These are phyloP conservation scores for Sitta europaea DNA, from an alignment of 2,113 vertebrate genomes.

Conservation along the genomic window DNA sequence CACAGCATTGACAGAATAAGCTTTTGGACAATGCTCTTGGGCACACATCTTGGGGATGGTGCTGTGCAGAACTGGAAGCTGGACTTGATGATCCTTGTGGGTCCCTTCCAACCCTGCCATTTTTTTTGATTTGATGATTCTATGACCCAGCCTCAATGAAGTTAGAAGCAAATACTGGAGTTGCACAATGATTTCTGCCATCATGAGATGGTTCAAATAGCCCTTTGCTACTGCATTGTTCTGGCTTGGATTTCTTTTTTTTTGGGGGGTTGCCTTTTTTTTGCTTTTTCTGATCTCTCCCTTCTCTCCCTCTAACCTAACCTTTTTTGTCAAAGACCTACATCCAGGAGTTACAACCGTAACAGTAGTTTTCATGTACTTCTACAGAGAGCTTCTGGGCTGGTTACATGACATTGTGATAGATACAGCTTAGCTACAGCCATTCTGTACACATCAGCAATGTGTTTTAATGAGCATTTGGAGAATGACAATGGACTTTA, in stretches of 20 bases:
- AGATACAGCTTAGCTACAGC: background rate
- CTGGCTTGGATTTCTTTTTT: background rate
- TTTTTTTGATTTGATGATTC: background rate
- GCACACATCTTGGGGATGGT: background rate
- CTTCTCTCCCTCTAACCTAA: background rate
- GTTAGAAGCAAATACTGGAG: background rate
- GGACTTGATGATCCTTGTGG: background rate
- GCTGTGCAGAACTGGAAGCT: rapidly evolving
- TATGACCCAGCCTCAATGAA: background rate
- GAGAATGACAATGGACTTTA: background rate
- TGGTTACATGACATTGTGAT: rapidly evolving
- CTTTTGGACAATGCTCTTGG: background rate
- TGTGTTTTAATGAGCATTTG: background rate
- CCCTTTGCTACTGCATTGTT: background rate
- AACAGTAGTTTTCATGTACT: background rate
- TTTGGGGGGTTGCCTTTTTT: background rate
- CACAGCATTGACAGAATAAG: background rate
- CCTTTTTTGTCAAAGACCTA: background rate
- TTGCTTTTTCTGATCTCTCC: background rate
- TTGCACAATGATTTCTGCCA: background rate
- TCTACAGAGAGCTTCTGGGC: background rate
- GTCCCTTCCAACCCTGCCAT: background rate
- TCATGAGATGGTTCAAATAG: background rate
- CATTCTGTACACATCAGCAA: background rate
- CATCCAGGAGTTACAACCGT: background rate